Evolutionary conservation across 2,888 invertebrate species (phyloP).

Genomic region (Argynnis bischoffii): DNA sequence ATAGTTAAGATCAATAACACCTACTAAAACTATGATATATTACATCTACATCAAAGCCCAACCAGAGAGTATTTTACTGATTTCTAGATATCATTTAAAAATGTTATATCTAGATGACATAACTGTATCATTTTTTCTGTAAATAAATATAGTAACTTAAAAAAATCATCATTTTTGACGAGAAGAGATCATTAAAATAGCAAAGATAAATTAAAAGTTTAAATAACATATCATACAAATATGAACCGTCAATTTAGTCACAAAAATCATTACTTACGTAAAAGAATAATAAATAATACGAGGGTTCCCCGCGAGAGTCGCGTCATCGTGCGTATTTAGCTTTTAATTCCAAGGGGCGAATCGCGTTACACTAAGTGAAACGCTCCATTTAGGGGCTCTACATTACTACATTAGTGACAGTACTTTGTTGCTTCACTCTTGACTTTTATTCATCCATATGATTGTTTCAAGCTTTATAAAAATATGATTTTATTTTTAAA

Average conservation of each 20-base stretch:
- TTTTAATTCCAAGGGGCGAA: constrained; percentile 60
- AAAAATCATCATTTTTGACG: too few species aligned
- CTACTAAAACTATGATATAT: too few species aligned
- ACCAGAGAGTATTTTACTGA: too few species aligned
- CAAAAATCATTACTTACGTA: constrained; percentile 13
- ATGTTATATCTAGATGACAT: too few species aligned
- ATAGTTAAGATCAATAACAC: too few species aligned
- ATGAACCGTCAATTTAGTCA: background rate
- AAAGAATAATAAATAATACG: constrained; percentile 27
- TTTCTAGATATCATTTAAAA: too few species aligned
- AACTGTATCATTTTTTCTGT: too few species aligned
- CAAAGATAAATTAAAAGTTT: background rate
- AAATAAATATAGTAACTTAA: too few species aligned
- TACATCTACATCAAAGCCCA: too few species aligned
- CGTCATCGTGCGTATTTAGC: constrained; percentile 49
- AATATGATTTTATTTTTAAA: background rate
- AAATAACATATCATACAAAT: background rate
- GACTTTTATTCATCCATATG: background rate
- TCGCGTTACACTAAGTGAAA: constrained; percentile 76
- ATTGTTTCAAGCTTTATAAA: background rate
- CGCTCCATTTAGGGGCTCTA: constrained; percentile 58
- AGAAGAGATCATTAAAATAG: too few species aligned
- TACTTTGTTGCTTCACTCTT: constrained; percentile 6
- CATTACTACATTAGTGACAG: constrained; percentile 23
- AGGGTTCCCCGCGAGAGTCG: constrained; percentile 23